phyloP scores from a whole-genome alignment of 2,113 vertebrate species.

The Anseranas semipalmata region DNA sequence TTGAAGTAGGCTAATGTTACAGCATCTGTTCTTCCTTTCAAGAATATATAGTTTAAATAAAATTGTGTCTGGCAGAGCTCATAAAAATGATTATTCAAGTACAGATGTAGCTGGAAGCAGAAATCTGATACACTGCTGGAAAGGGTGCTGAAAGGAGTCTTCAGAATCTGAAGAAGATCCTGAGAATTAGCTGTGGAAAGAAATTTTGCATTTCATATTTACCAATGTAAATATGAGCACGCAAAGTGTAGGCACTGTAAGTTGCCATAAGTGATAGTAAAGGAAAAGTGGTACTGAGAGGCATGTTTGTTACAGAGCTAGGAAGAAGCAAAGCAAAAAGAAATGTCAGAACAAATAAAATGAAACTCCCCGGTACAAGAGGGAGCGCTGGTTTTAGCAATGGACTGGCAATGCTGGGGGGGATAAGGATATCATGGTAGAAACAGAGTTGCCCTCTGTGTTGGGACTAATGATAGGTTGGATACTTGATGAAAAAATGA shows the following conservation, averaged over 20 bases:
- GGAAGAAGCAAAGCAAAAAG: not conserved
- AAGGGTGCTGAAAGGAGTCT: not conserved
- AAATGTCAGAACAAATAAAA: not conserved
- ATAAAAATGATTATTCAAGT: not conserved
- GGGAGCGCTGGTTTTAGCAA: not conserved
- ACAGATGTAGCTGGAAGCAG: not conserved
- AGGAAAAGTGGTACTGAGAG: not conserved
- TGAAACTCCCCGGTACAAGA: not conserved
- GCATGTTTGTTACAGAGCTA: not conserved
- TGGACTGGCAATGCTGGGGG: not conserved
- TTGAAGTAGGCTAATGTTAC: not conserved
- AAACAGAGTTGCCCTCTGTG: accelerated
- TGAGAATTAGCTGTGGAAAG: not conserved
- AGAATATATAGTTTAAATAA: not conserved
- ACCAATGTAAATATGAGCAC: not conserved
- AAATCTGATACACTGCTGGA: not conserved
- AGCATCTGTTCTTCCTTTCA: not conserved
- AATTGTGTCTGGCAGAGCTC: not conserved
- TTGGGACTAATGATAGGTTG: not conserved
- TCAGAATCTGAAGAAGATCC: not conserved
- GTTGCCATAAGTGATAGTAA: not conserved
- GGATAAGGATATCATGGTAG: not conserved
- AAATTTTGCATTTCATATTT: not conserved
- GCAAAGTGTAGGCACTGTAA: not conserved
- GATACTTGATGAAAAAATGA: not conserved